phyloP scores from a whole-genome alignment of 2,797 vertebrate species.

The Megalops cyprinoides region DNA sequence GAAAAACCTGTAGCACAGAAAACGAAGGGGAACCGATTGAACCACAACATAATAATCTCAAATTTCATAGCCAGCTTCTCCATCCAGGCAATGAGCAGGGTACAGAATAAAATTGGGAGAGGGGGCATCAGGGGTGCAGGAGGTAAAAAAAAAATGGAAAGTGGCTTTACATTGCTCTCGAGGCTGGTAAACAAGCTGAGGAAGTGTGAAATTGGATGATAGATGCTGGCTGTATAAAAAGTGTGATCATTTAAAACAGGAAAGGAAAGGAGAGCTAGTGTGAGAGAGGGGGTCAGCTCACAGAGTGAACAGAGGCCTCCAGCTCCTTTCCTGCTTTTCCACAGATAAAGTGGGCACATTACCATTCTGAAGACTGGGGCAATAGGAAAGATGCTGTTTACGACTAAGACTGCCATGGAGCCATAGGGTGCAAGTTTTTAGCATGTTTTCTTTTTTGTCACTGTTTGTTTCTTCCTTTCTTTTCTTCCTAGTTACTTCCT shows the following conservation, averaged over 20 bases:
- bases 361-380: conserved; percentile 15
- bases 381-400: conserved; percentile 25
- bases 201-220: conserved; percentile 30
- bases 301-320: conserved; percentile 45
- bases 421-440: conserved; percentile 35
- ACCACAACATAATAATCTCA: conserved; percentile 23
- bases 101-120: not conserved
- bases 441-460: not conserved
- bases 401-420: not conserved
- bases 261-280: not conserved
- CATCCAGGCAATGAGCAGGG: not conserved
- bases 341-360: conserved; percentile 57
- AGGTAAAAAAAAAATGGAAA: not conserved
- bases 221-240: conserved; percentile 26
- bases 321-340: conserved; percentile 57
- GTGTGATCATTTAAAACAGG: conserved; percentile 22
- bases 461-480: not conserved
- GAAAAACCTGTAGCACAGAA: not conserved
- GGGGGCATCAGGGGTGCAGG: not conserved
- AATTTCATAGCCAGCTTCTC: conserved; percentile 7
- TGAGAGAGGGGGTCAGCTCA: conserved; percentile 46
- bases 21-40: not conserved
- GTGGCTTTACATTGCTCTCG: conserved; percentile 6
- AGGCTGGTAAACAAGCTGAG: conserved; percentile 23
- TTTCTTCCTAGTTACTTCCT: not conserved